phyloP scores from a whole-genome alignment of 2,888 invertebrate species.

The Osmoderma eremita region DNA sequence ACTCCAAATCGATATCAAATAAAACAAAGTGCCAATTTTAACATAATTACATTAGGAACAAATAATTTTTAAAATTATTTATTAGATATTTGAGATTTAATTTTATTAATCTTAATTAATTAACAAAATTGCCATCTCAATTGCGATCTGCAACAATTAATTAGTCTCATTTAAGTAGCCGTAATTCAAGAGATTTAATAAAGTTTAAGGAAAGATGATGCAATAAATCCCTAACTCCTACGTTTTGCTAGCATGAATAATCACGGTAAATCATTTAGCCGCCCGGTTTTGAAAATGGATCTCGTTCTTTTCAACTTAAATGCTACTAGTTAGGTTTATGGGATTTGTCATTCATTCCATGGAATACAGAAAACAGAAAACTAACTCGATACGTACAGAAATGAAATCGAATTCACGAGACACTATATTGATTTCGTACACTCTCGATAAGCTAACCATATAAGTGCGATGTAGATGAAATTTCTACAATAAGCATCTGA shows the following conservation, averaged over 20 bases:
- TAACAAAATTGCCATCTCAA: not conserved
- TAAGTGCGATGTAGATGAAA: too few relatives aligned
- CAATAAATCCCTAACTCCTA: conserved; percentile 28
- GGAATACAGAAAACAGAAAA: conserved; percentile 29
- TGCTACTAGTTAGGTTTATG: conserved; percentile 29
- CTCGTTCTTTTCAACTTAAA: conserved; percentile 28
- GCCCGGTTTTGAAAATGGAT: conserved; percentile 20
- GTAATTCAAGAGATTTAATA: conserved; percentile 33
- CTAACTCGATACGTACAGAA: conserved; percentile 30
- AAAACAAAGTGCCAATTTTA: too few relatives aligned
- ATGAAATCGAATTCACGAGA: conserved; percentile 6
- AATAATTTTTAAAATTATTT: too few relatives aligned
- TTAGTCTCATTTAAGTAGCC: not conserved
- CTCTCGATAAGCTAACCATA: not conserved
- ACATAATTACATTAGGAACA: too few relatives aligned
- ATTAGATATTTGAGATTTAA: not conserved
- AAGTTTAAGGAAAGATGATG: conserved; percentile 29
- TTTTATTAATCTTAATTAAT: not conserved
- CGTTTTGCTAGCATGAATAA: conserved; percentile 18
- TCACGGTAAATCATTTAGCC: conserved; percentile 23
- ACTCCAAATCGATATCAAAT: too few relatives aligned
- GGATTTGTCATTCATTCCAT: conserved; percentile 38
- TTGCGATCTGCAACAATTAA: conserved; percentile 9
- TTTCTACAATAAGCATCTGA: too few relatives aligned
- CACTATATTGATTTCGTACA: conserved; percentile 22